Evolutionary conservation across 2,113 vertebrate genomes (phyloP), one percentile per base, ranked within the genome.

Genomic region (Hypanus sabinus): DNA sequence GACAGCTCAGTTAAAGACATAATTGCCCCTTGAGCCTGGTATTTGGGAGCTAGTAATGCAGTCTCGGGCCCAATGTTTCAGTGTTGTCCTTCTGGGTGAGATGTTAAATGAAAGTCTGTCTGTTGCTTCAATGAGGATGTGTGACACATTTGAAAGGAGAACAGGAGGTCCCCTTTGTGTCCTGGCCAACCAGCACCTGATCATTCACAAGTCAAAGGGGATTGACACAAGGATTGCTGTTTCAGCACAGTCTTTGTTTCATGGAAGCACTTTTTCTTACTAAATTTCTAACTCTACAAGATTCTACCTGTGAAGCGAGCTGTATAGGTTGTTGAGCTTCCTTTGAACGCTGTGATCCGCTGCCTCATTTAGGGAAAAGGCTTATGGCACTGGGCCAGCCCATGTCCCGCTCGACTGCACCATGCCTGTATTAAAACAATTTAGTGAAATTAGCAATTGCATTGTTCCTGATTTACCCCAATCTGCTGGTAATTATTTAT

Each of bases 401-500:
- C 30, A 55, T 93, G 91, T 93, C 68, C 36, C n/a, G 70, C 90
- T 93, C 20, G 5, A 71, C 68, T 73, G 91, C 91, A 93, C 68
- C 68, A 62, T 73, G 33, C 20, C 91, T 93, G 91, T 75, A 93
- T 93, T 93, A 93, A 73, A 93, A 93, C 91, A 93, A 93, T 93
- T 93, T 93, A 93, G 62, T 93, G 91, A 73, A 93, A 93, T 93
- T 71, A 93, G 91, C 70, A 27, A 55, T 93, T 93, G 65, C 36
- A 93, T 93, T 93, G 91, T 93, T 71, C 70, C 91, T 73, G 91
- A 93, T 73, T 73, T 93, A 46, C 91, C 91, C 68, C 68, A 93
- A 93, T 93, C 91, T 93, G 91, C 70, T 46, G 91, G 70, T 93
- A 93, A 93, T 93, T 93, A 93, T 93, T 93, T 93, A 75, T 73